phyloP scores from a whole-genome alignment of 1,140 invertebrate genomes.

The Epicauta chinensis region DNA sequence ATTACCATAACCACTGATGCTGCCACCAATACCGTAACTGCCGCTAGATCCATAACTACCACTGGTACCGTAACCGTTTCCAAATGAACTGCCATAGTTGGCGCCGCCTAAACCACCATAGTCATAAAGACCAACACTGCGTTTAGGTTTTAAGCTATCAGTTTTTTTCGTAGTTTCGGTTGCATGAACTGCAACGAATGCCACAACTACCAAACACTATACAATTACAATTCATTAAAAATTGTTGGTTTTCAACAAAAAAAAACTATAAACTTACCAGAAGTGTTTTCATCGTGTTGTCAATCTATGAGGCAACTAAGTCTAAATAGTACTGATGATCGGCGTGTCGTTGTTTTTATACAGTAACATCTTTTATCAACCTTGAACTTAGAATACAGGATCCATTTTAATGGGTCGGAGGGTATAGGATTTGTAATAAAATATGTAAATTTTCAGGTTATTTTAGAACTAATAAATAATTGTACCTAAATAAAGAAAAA shows the following conservation, averaged over 20 bases:
- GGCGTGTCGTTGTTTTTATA: too few relatives aligned
- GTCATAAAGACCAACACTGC: not conserved
- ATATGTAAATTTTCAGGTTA: too few relatives aligned
- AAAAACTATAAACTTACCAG: not conserved
- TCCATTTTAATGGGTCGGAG: too few relatives aligned
- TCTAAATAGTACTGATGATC: not conserved
- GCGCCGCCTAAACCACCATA: not conserved
- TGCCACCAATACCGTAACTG: not conserved
- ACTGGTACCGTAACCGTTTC: not conserved
- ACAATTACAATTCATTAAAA: not conserved
- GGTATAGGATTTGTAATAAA: too few relatives aligned
- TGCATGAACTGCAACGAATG: not conserved
- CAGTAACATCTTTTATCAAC: too few relatives aligned
- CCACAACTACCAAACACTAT: constrained; percentile 4
- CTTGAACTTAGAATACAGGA: too few relatives aligned
- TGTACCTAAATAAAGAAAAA: too few relatives aligned
- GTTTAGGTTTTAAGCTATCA: constrained; percentile 4
- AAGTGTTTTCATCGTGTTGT: constrained; percentile 10
- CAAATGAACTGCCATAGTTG: not conserved
- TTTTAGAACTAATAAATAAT: too few relatives aligned
- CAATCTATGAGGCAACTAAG: not conserved
- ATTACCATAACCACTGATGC: constrained; percentile 3
- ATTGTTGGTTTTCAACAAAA: not conserved
- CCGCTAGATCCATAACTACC: too few relatives aligned
- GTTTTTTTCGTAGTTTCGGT: constrained; percentile 1